A percentile compares a stretch with the other conserved stretches of the same genome.
Conservation (phyloP, 1,140 invertebrate genomes). For the Idris sp. region DNA sequence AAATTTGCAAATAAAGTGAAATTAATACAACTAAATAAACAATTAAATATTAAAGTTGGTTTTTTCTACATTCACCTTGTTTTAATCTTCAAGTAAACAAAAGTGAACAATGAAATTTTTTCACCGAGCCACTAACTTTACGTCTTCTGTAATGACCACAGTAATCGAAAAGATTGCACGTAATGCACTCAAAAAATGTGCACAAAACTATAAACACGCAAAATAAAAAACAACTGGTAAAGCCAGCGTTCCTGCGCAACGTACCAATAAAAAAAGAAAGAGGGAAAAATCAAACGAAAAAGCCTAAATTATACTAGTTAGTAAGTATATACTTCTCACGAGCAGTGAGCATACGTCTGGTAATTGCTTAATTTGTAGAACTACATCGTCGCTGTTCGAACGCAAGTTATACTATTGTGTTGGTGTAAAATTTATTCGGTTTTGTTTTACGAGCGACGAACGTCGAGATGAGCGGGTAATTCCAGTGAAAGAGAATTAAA, state of each 20-base stretch:
- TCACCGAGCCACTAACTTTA: slow-evolving; percentile 37
- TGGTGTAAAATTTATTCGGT: slow-evolving; percentile 71
- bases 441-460: slow-evolving; percentile 71
- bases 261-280: slow-evolving; percentile 43
- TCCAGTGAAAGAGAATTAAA: slow-evolving; percentile 60
- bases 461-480: slow-evolving; percentile 65
- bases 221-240: slow-evolving; percentile 58
- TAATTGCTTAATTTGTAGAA: slow-evolving; percentile 78
- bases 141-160: slow-evolving; percentile 45
- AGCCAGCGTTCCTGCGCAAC: slow-evolving; percentile 37
- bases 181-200: slow-evolving; percentile 55
- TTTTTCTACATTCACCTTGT: slow-evolving; percentile 35
- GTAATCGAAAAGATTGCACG: slow-evolving; percentile 59
- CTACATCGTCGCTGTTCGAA: slow-evolving; percentile 63
- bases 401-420: slow-evolving; percentile 60
- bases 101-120: slow-evolving; percentile 54
- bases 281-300: slow-evolving; percentile 47
- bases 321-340: slow-evolving; percentile 63
- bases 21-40: slow-evolving; percentile 2
- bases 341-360: slow-evolving; percentile 66
- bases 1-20: background rate
- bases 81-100: slow-evolving; percentile 48
- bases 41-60: slow-evolving; percentile 1
- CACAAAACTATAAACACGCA: slow-evolving; percentile 49
- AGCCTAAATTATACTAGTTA: slow-evolving; percentile 58